Conservation (phyloP, 2,113 vertebrate species). For the Tenebrosternarchus preto region DNA sequence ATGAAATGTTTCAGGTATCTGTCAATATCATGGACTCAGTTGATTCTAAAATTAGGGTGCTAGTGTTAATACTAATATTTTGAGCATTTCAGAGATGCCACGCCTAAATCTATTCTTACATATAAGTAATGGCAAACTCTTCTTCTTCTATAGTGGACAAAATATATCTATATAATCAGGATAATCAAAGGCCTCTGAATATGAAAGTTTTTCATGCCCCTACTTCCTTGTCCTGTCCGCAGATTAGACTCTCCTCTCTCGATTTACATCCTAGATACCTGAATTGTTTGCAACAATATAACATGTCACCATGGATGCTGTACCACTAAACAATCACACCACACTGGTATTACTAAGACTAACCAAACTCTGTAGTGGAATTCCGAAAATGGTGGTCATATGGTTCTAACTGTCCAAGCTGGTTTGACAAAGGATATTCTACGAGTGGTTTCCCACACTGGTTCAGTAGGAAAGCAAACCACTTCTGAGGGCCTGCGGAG, state of each 20-base stretch:
- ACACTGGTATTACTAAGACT: slow-evolving; percentile 20
- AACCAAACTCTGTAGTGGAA: slow-evolving; percentile 12
- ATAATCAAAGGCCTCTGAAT: slow-evolving; percentile 48
- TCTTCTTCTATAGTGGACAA: slow-evolving; percentile 39
- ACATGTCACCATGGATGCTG: slow-evolving; percentile 26
- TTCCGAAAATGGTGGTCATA: slow-evolving; percentile 25
- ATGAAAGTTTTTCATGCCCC: slow-evolving; percentile 30
- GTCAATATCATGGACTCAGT: slow-evolving; percentile 6
- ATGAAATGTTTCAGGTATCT: not conserved
- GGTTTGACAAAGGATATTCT: slow-evolving; percentile 1
- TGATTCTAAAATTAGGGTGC: not conserved
- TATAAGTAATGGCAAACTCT: slow-evolving; percentile 39
- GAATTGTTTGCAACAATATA: slow-evolving; percentile 45
- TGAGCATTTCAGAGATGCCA: slow-evolving; percentile 37
- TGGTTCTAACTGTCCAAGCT: slow-evolving; percentile 1
- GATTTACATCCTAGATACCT: slow-evolving; percentile 48
- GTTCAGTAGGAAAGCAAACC: slow-evolving; percentile 20
- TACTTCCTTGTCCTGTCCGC: not conserved
- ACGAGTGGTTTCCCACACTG: slow-evolving; percentile 30
- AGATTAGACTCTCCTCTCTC: slow-evolving; percentile 26
- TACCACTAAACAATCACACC: slow-evolving; percentile 18
- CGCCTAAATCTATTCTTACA: slow-evolving; percentile 33
- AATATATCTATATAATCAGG: slow-evolving; percentile 38
- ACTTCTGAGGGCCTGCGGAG: slow-evolving; percentile 27
- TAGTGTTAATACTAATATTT: slow-evolving; percentile 3